Percentiles rank a stretch among this genome's conserved stretches.
Conservation (phyloP, 1,140 invertebrate genomes). For the Drosophila obscura region DNA sequence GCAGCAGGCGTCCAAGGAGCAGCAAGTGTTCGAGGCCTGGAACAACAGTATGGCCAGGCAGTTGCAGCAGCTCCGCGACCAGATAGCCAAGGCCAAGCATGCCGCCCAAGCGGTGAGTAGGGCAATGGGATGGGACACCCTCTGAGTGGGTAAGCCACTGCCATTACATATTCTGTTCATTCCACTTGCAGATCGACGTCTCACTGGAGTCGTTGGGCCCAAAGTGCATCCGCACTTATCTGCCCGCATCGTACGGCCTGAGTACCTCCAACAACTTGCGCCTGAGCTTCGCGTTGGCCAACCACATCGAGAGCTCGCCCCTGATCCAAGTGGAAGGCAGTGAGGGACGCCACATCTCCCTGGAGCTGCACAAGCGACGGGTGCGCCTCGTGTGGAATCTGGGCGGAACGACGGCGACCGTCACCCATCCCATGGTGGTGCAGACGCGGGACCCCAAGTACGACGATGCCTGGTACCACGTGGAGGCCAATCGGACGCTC, state of each 20-base stretch:
- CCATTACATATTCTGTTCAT: not conserved
- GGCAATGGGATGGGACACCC: no score
- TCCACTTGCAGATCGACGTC: conserved; percentile 89
- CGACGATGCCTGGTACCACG: conserved; percentile 89
- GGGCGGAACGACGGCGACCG: conserved; percentile 87
- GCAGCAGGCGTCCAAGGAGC: conserved; percentile 84
- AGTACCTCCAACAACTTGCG: conserved; percentile 89
- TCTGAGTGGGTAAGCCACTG: no score
- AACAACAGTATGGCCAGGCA: conserved; percentile 86
- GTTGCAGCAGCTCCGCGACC: conserved; percentile 88
- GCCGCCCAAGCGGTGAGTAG: conserved; percentile 90
- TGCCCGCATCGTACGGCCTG: conserved; percentile 86
- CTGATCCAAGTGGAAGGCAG: conserved; percentile 84
- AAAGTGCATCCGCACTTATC: conserved; percentile 91
- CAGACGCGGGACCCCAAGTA: conserved; percentile 86
- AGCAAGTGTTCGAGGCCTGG: conserved; percentile 86
- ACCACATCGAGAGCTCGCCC: conserved; percentile 79
- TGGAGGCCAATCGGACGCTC: conserved; percentile 87
- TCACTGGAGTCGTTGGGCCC: conserved; percentile 88
- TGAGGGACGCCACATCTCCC: conserved; percentile 89
- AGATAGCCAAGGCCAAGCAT: conserved; percentile 91
- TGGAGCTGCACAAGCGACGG: conserved; percentile 91
- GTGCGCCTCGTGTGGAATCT: conserved; percentile 91
- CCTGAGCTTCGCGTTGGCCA: conserved; percentile 88
- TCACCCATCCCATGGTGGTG: conserved; percentile 87